Conservation (phyloP, 2,113 vertebrate genomes). For the Paralichthys olivaceus region DNA sequence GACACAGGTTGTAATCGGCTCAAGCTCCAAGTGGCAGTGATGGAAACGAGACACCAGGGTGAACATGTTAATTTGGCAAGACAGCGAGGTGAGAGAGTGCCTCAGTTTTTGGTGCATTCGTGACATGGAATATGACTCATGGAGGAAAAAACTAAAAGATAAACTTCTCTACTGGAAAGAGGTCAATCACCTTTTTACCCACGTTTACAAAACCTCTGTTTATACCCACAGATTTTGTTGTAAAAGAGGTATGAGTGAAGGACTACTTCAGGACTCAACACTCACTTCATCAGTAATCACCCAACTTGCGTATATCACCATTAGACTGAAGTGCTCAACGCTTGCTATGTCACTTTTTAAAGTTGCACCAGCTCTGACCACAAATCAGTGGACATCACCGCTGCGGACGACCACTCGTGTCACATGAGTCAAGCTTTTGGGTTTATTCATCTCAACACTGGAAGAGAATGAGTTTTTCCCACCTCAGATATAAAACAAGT, state of each 20-base stretch:
- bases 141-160: not conserved
- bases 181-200: not conserved
- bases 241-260: not conserved
- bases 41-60: too few relatives aligned
- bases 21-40: too few relatives aligned
- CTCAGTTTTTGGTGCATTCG: too few relatives aligned
- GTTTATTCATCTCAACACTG: constrained; percentile 21
- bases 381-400: constrained; percentile 6
- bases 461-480: constrained; percentile 26
- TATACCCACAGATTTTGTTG: not conserved
- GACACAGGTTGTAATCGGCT: too few relatives aligned
- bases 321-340: not conserved
- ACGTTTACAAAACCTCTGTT: not conserved
- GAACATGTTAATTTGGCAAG: too few relatives aligned
- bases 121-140: not conserved
- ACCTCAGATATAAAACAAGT: constrained; percentile 43
- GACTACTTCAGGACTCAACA: not conserved
- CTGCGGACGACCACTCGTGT: not conserved
- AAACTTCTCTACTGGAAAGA: not conserved
- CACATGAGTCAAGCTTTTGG: constrained; percentile 36
- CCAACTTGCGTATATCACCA: not conserved
- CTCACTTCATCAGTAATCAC: not conserved
- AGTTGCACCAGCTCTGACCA: not conserved
- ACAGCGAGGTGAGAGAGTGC: too few relatives aligned
- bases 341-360: not conserved